A percentile compares a stretch with the other conserved stretches of the same genome.
Conservation (phyloP, 2,797 vertebrate species). For the Gymnothorax reevesii region DNA sequence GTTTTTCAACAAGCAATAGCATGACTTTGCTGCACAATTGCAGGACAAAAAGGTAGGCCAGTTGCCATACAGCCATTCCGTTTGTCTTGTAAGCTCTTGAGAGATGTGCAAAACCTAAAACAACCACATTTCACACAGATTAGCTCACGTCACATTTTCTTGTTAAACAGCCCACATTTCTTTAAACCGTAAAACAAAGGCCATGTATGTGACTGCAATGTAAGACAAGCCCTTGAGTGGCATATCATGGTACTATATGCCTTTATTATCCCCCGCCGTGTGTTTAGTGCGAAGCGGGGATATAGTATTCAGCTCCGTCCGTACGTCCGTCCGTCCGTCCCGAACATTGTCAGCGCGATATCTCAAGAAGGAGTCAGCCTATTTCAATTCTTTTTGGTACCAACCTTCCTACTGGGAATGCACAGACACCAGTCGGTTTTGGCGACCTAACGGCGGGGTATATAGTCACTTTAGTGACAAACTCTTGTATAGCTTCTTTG, state of each 20-base stretch:
- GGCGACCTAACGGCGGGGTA: no score
- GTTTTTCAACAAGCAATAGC: background rate
- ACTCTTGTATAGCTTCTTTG: background rate
- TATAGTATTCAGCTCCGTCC: no score
- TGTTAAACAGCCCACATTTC: background rate
- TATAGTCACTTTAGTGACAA: no score
- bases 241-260: background rate
- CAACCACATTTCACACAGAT: background rate
- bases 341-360: no score
- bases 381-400: no score
- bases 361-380: no score
- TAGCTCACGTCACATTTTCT: background rate
- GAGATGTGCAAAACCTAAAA: slow-evolving; percentile 4
- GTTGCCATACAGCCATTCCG: background rate
- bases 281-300: no score
- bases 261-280: no score
- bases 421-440: no score
- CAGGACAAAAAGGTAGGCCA: background rate
- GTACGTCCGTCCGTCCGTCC: no score
- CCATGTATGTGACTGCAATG: background rate
- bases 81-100: background rate
- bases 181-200: background rate
- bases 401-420: no score
- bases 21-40: background rate
- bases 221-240: background rate